These are phyloP conservation scores for Xiphias gladius DNA, from an alignment of 2,113 vertebrate species.

Conservation along the genomic window DNA sequence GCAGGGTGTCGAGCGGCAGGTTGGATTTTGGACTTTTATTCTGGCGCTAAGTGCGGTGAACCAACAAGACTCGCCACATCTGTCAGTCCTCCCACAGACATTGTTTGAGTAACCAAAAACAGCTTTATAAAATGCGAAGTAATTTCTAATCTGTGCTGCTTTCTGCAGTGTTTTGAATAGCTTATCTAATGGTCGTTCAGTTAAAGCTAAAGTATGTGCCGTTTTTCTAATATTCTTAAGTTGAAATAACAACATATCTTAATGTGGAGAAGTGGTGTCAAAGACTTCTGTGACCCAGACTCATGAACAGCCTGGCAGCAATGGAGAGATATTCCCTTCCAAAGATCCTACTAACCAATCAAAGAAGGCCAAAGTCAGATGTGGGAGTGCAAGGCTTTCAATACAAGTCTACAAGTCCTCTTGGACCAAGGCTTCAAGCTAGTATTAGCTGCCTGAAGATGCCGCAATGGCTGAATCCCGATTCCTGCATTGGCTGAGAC, in stretches of 20 bases:
- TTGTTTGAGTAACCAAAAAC: conserved; percentile 25
- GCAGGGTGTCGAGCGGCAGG: conserved; percentile 15
- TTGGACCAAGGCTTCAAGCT: not conserved
- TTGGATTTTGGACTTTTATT: conserved; percentile 41
- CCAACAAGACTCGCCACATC: conserved; percentile 24
- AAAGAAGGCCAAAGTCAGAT: not conserved
- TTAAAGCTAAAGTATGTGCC: not conserved
- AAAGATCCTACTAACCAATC: not conserved
- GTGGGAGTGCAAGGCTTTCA: not conserved
- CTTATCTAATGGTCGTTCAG: conserved; percentile 2
- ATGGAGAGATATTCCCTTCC: not conserved
- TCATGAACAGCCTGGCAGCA: not conserved
- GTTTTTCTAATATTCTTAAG: not conserved
- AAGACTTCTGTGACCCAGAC: not conserved
- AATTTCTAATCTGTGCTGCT: conserved; percentile 23
- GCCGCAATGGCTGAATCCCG: too few relatives aligned
- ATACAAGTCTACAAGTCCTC: not conserved
- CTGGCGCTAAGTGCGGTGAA: conserved; percentile 2
- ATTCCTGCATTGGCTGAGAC: too few relatives aligned
- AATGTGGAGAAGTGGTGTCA: not conserved
- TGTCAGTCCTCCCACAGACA: conserved; percentile 17
- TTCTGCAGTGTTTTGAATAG: conserved; percentile 20
- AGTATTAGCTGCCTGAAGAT: too few relatives aligned
- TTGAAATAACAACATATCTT: not conserved
- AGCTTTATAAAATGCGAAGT: not conserved